Evolutionary conservation across 2,888 invertebrate genomes (phyloP).

Genomic region (Osedax fenrisi): DNA sequence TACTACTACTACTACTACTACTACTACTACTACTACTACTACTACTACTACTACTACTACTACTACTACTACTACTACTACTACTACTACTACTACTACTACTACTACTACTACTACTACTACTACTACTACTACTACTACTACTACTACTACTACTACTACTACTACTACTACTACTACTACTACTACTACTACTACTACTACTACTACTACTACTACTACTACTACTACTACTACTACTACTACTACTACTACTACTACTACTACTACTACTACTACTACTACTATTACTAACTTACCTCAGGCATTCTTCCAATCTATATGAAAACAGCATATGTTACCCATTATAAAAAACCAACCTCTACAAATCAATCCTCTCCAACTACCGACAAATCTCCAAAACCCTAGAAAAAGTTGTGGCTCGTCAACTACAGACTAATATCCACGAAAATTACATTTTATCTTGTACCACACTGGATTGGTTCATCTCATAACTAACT

Average conservation of each 20-base stretch:
- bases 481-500: too few relatives aligned
- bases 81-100: slow-evolving; percentile 7
- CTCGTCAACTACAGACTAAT: too few relatives aligned
- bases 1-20: slow-evolving; percentile 8
- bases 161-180: neutral
- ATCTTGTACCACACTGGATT: too few relatives aligned
- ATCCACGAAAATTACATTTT: too few relatives aligned
- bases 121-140: neutral
- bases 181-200: neutral
- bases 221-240: neutral
- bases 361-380: too few relatives aligned
- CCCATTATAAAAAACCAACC: too few relatives aligned
- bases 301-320: too few relatives aligned
- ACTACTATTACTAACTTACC: neutral
- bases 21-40: slow-evolving; percentile 11
- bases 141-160: slow-evolving; percentile 8
- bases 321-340: too few relatives aligned
- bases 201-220: neutral
- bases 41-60: slow-evolving; percentile 9
- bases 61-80: slow-evolving; percentile 11
- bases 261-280: neutral
- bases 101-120: slow-evolving; percentile 9
- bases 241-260: neutral
- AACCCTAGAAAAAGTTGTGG: too few relatives aligned
- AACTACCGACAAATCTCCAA: too few relatives aligned